Evolutionary conservation across 2,113 vertebrate genomes (phyloP).

Genomic region (Murina feae): DNA sequence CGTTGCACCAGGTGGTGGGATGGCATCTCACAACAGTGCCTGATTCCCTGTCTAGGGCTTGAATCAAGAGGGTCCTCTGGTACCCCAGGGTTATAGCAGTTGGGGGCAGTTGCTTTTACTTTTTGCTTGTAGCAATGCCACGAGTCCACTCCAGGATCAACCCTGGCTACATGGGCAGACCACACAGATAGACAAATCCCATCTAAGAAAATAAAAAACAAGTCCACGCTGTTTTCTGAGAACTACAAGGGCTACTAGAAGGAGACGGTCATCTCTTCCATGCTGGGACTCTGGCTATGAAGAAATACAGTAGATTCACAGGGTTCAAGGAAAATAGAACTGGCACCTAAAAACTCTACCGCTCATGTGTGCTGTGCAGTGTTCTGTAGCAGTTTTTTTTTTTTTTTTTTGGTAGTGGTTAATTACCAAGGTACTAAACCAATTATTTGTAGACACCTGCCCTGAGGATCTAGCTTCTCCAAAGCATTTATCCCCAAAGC

Average conservation of each 20-base stretch:
- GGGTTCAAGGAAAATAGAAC: neutral
- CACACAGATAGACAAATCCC: neutral
- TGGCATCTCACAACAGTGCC: fast-evolving
- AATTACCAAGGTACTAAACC: neutral
- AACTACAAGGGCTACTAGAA: neutral
- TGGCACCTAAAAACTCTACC: neutral
- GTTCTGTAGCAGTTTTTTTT: neutral
- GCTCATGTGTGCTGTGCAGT: fast-evolving
- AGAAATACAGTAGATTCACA: neutral
- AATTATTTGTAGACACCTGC: neutral
- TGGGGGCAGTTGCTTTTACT: neutral
- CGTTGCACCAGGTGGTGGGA: too few species aligned
- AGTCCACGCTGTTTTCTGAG: neutral
- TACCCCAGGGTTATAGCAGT: neutral
- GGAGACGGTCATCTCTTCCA: neutral
- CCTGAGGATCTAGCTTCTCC: neutral
- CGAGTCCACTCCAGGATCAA: neutral
- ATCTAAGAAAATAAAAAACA: neutral
- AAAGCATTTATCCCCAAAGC: neutral
- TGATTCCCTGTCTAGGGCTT: neutral
- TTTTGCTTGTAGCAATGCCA: neutral
- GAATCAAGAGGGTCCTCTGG: neutral
- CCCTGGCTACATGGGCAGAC: neutral
- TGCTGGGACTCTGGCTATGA: neutral
- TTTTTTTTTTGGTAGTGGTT: neutral